Percentiles rank a stretch among this genome's conserved stretches.
phyloP scores from a whole-genome alignment of 2,888 invertebrate species.

The Schrankia costaestrigalis region DNA sequence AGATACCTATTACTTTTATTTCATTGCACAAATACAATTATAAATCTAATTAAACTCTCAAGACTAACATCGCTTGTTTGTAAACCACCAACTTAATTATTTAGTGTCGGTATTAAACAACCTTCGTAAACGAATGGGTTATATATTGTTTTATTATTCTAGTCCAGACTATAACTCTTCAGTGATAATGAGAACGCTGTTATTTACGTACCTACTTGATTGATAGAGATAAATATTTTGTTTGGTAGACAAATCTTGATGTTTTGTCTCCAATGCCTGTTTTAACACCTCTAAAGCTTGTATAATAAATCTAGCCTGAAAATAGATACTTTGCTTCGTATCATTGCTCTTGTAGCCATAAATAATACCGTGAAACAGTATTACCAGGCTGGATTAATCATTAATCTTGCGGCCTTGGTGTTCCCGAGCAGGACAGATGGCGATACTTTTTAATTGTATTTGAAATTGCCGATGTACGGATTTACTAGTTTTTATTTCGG shows the following conservation, averaged over 20 bases:
- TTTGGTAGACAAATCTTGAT: constrained; percentile 49
- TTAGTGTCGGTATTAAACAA: constrained; percentile 20
- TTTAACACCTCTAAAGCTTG: constrained; percentile 54
- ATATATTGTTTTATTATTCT: constrained; percentile 43
- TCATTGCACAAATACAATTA: no score
- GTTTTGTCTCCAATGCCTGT: constrained; percentile 42
- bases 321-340: constrained; percentile 48
- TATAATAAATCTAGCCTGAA: constrained; percentile 59
- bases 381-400: constrained; percentile 30
- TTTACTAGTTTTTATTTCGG: constrained; percentile 25
- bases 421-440: constrained; percentile 25
- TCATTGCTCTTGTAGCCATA: constrained; percentile 41
- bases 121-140: constrained; percentile 27
- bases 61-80: constrained; percentile 21
- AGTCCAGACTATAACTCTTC: constrained; percentile 44
- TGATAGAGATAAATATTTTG: constrained; percentile 68
- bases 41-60: no score
- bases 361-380: constrained; percentile 40
- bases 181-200: constrained; percentile 50
- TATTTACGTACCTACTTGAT: constrained; percentile 65
- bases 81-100: constrained; percentile 17
- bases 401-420: constrained; percentile 30
- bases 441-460: constrained; percentile 32
- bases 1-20: no score
- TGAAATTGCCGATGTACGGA: constrained; percentile 23